Percentiles rank a stretch among this genome's conserved stretches.
phyloP scores from a whole-genome alignment of 2,888 invertebrate genomes.

The Acanthopleura granulata region DNA sequence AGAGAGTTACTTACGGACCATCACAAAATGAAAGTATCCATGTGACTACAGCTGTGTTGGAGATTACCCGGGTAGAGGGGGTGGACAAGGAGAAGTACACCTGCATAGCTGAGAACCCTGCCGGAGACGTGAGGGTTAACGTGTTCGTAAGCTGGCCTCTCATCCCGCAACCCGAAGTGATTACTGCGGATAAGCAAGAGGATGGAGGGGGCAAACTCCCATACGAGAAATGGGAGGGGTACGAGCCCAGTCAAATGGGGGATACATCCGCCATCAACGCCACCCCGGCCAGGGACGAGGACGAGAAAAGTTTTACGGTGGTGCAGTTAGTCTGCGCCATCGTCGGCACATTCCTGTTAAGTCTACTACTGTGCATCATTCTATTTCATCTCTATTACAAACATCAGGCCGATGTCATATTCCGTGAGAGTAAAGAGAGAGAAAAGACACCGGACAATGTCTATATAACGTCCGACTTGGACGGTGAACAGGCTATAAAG shows the following conservation, averaged over 20 bases:
- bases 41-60: conserved; percentile 57
- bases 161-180: conserved; percentile 18
- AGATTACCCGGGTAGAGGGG: conserved; percentile 47
- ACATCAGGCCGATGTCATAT: conserved; percentile 27
- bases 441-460: conserved; percentile 34
- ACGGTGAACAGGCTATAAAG: conserved; percentile 39
- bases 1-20: conserved; percentile 52
- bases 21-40: conserved; percentile 40
- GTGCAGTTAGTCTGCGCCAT: conserved; percentile 67
- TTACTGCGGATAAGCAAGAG: neutral
- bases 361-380: conserved; percentile 60
- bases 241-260: conserved; percentile 17
- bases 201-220: neutral
- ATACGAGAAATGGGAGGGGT: conserved; percentile 24
- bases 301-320: conserved; percentile 48
- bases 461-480: conserved; percentile 41
- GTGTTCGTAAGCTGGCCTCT: conserved; percentile 65
- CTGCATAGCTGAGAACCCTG: conserved; percentile 66
- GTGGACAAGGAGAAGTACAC: conserved; percentile 57
- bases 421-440: conserved; percentile 20
- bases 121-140: conserved; percentile 66
- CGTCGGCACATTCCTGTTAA: conserved; percentile 65
- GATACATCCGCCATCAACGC: conserved; percentile 15
- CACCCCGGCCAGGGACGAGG: conserved; percentile 13
- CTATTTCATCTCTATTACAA: conserved; percentile 55